Conservation (phyloP, 1,140 invertebrate species). For the Bombus picipes region DNA sequence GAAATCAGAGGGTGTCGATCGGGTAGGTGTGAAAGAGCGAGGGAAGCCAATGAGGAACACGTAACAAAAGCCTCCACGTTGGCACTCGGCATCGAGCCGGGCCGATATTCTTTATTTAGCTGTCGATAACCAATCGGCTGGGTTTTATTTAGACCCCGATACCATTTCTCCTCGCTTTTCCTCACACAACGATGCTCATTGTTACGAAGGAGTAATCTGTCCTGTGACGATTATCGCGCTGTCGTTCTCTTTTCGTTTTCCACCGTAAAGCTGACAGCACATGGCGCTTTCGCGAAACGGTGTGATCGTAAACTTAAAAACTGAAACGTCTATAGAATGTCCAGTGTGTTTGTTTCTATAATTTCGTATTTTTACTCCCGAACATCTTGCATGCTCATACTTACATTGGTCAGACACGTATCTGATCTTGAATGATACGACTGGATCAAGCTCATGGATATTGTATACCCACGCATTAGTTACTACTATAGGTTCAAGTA, state of each 20-base stretch:
- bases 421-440: no score
- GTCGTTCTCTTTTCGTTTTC: neutral
- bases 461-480: no score
- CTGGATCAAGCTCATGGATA: no score
- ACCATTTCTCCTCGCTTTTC: constrained; percentile 46
- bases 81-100: constrained; percentile 50
- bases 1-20: neutral
- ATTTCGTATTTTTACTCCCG: neutral
- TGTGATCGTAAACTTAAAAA: constrained; percentile 10
- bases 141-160: constrained; percentile 42
- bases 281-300: neutral
- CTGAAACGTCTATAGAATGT: no score
- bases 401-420: no score
- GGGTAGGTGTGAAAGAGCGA: constrained; percentile 11
- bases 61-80: constrained; percentile 43
- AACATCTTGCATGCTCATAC: no score
- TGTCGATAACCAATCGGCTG: constrained; percentile 57
- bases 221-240: constrained; percentile 40
- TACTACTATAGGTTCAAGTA: no score
- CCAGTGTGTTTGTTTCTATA: neutral
- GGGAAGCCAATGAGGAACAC: constrained; percentile 19
- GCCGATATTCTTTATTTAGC: constrained; percentile 57
- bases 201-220: constrained; percentile 37
- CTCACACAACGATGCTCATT: constrained; percentile 50
- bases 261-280: neutral